Base-by-base conservation (phyloP, 2,888 invertebrate species). In the Cotesia congregata region DNA sequence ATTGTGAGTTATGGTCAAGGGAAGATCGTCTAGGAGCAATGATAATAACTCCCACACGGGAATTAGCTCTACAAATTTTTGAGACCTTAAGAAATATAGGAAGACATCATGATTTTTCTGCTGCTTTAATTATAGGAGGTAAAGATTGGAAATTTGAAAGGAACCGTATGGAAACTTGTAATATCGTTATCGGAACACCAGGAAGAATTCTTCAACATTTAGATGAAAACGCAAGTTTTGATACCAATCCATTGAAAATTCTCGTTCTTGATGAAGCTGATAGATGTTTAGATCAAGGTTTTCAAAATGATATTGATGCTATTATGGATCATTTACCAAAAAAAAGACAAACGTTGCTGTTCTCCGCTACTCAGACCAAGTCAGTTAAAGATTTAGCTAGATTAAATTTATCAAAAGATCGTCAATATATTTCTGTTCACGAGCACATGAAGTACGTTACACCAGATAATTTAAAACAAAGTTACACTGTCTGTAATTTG, bases 341-440 rank as follows among this genome's bases (percentile, higher is more conserved):
- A 0, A 92, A 95, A 77, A 92, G 98, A 80, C 98, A 98, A 90
- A 99, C 98, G 0, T 90, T 99, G 5, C 90, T 99, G 2, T 99
- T 98, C 90, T 99, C 99, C n/a, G 99, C 99, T 0, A 99, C 99
- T n/a, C 99, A 99, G 91, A 99, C 99, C 1, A 98, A 95, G 90
- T 97, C 97, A 5, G 96, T 99, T 0, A 95, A 95, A 89, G 98
- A 99, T 90, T 91, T 99, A 81, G 97, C 96, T 0, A 91, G 98
- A 76, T 92, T 99, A 0, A 98, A 98, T 90, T 91, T 99, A 30
- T 30, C 30, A 30, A 30, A 30, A 12, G 94, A 94, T 80, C 94
- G 97, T 87, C 98, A 99, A 0, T 98, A 96, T 90, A 94, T 99
- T 0, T 96, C 98, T 6, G 97, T 97, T 1, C 96, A 98, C 88